Base-by-base conservation (phyloP, 2,113 vertebrate genomes). In the Dromas ardeola region DNA sequence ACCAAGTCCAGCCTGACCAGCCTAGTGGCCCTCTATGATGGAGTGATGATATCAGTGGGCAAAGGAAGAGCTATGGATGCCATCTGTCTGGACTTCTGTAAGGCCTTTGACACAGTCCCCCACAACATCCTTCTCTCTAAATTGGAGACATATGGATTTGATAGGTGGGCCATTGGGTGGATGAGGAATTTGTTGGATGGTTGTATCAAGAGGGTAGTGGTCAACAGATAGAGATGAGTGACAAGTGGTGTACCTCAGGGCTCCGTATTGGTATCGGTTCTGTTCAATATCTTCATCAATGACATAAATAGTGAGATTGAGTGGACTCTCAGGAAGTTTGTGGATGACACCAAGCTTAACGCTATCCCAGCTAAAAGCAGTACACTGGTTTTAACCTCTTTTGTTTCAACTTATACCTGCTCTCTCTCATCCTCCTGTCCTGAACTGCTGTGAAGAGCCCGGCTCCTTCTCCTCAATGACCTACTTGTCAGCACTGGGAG, bases 401-500 rank as follows among this genome's bases (percentile, higher is more conserved):
- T 38, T 79, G 10, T 42, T 93, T 53, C n/a, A 62, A 8, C 13
- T 0, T 15, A 9, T 10, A 32, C 16, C 6, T 59, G 29, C 22
- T 55, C 7, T 10, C n/a, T 77, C 22, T 71, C 36, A 55, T 49
- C 17, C 18, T 66, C 34, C 34, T 30, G 17, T 63, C 18, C 32
- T 38, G 32, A 32, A 22, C 2, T 40, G 22, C 34, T 50, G 11
- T 59, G 45, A 81, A 66, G 36, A 82, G 11, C 13, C 7, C 0
- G 0, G 6, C 17, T 77, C 25, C 25, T 62, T 36, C 29, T 45
- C 8, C 22, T 58, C 49, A 25, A 0, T 30, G 38, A 49, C 30
- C 12, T 45, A 21, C 9, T 30, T 32, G 21, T 15, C 1, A 4
- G 12, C 45, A 43, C 17, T 22, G 36, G 18, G 12, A 82, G 47